These are phyloP conservation scores for Microplitis mediator DNA, from an alignment of 1,140 invertebrate species.

Conservation along the genomic window DNA sequence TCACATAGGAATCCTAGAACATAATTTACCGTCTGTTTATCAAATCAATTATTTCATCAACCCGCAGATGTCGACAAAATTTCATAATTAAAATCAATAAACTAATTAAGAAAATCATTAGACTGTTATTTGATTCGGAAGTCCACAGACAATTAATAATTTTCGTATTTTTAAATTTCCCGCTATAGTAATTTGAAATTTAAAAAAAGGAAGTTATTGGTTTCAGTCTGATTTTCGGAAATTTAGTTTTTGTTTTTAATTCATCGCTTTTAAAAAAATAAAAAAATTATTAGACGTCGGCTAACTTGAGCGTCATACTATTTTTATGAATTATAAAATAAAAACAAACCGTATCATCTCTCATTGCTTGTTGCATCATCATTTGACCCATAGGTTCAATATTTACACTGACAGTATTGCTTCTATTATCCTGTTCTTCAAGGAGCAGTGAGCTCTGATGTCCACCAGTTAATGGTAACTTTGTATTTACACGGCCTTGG, in stretches of 20 bases:
- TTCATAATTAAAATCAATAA: background rate
- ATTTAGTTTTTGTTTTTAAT: no score
- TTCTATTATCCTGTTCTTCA: constrained; percentile 71
- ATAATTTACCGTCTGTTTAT: constrained; percentile 6
- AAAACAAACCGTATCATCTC: constrained; percentile 75
- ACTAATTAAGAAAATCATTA: no score
- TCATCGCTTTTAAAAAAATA: no score
- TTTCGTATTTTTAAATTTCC: no score
- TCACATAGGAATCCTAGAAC: constrained; percentile 82
- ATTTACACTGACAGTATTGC: constrained; percentile 71
- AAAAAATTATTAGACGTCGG: no score
- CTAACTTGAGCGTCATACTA: no score
- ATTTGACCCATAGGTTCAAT: constrained; percentile 67
- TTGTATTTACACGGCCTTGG: constrained; percentile 72
- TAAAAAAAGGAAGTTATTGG: no score
- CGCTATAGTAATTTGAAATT: no score
- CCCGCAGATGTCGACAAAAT: background rate
- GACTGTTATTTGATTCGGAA: no score
- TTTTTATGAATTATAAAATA: background rate
- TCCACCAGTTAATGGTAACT: constrained; percentile 73
- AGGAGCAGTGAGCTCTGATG: constrained; percentile 70
- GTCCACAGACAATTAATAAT: no score
- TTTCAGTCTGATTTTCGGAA: no score
- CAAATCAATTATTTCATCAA: background rate
- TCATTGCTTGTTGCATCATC: constrained; percentile 70